Conservation (phyloP, 2,888 invertebrate species). For the Trichacis sp. region DNA sequence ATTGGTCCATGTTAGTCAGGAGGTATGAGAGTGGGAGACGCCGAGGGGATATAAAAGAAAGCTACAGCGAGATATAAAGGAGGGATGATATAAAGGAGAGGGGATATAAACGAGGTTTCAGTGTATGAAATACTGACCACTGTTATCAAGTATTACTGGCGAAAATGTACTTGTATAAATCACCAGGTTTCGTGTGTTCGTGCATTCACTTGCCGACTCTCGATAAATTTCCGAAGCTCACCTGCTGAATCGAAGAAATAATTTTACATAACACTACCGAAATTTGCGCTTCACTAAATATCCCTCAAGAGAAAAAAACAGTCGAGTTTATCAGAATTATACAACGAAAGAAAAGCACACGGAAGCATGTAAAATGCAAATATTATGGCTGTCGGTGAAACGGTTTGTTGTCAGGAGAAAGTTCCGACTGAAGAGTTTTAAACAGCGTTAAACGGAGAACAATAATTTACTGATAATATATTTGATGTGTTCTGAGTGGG, state of each 20-base stretch:
- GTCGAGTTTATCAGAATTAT: conserved; percentile 40
- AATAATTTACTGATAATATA: conserved; percentile 33
- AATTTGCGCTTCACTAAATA: conserved; percentile 40
- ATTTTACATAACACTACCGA: conserved; percentile 19
- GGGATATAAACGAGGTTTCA: no score
- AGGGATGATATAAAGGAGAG: no score
- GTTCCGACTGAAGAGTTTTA: conserved; percentile 23
- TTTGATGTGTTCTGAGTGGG: conserved; percentile 18
- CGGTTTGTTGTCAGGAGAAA: conserved; percentile 27
- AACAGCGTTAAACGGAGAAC: conserved; percentile 35
- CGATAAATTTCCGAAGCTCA: conserved; percentile 52
- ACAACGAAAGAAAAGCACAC: conserved; percentile 32
- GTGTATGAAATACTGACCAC: no score
- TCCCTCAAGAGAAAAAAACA: conserved; percentile 32
- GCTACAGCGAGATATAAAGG: no score
- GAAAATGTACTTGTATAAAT: no score
- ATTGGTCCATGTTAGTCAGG: no score
- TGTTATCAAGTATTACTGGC: no score
- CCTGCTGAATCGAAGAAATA: conserved; percentile 50
- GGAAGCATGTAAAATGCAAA: conserved; percentile 44
- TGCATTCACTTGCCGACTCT: conserved; percentile 52
- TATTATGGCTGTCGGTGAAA: conserved; percentile 37
- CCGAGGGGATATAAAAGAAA: no score
- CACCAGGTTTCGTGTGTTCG: conserved; percentile 55
- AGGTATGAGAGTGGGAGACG: no score